Conservation (phyloP, 2,888 invertebrate genomes). For the Lycophotia porphyrea region DNA sequence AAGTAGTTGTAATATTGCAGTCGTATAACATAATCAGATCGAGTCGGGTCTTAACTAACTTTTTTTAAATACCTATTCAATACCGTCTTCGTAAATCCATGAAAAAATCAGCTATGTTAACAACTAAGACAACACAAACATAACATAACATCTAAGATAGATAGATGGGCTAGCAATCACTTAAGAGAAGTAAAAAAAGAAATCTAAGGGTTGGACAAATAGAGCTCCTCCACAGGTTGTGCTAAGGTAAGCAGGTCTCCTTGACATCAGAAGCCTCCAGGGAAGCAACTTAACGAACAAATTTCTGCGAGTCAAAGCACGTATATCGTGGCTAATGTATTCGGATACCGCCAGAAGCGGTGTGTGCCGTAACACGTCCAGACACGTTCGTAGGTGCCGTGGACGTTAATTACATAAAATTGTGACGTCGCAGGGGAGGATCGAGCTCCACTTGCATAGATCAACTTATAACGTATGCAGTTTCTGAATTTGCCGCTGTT, state of each 20-base stretch:
- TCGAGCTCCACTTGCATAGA: constrained; percentile 72
- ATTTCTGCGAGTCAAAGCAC: constrained; percentile 79
- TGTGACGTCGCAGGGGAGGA: constrained; percentile 82
- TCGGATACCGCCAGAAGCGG: constrained; percentile 79
- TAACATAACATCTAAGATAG: neutral
- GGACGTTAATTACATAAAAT: constrained; percentile 85
- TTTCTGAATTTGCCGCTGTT: constrained; percentile 74
- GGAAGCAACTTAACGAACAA: constrained; percentile 76
- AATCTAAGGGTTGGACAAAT: constrained; percentile 20
- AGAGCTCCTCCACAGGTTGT: constrained; percentile 60
- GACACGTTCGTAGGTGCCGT: constrained; percentile 67
- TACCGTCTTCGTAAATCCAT: neutral
- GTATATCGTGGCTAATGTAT: constrained; percentile 81
- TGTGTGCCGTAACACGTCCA: constrained; percentile 70
- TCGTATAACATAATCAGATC: neutral
- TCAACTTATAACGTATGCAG: constrained; percentile 78
- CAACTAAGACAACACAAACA: too few relatives aligned
- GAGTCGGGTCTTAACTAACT: neutral
- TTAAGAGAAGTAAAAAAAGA: constrained; percentile 13
- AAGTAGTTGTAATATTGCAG: constrained; percentile 14
- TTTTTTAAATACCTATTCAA: neutral
- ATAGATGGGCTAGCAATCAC: neutral
- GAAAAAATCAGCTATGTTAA: neutral
- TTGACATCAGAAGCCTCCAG: constrained; percentile 71
- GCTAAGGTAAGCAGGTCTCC: constrained; percentile 70